phyloP scores from a whole-genome alignment of 2,113 vertebrate species.

The Pluvialis apricaria region DNA sequence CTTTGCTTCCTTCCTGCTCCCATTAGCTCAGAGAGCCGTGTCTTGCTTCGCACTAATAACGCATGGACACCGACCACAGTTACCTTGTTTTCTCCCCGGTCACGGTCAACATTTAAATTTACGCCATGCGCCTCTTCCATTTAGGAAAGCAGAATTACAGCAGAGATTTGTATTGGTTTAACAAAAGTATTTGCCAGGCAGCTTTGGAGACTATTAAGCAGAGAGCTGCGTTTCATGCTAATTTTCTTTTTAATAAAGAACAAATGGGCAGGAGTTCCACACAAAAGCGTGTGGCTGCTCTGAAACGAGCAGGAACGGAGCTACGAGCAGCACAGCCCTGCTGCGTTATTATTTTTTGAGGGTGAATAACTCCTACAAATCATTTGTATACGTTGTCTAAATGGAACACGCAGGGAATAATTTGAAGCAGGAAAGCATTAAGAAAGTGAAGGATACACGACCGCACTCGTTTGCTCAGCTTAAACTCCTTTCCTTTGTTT shows the following conservation, averaged over 20 bases:
- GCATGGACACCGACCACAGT: not conserved
- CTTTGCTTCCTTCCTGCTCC: not conserved
- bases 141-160: not conserved
- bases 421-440: slow-evolving; percentile 6
- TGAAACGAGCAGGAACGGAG: not conserved
- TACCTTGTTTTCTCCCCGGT: not conserved
- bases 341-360: slow-evolving; percentile 34
- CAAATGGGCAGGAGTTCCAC: slow-evolving; percentile 2
- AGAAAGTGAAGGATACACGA: slow-evolving; percentile 11
- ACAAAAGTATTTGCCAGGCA: not conserved
- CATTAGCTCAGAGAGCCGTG: not conserved
- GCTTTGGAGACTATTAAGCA: not conserved
- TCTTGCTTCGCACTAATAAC: rapidly evolving
- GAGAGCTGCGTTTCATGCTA: slow-evolving; percentile 29
- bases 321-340: slow-evolving; percentile 8
- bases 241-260: slow-evolving; percentile 62
- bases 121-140: not conserved
- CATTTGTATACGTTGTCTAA: not conserved
- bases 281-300: not conserved
- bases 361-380: slow-evolving; percentile 53
- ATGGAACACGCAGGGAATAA: not conserved
- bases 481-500: slow-evolving; percentile 39
- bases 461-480: not conserved
- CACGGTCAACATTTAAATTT: not conserved
- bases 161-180: not conserved